phyloP scores from a whole-genome alignment of 1,140 invertebrate genomes.

The Drosophila burlai region DNA sequence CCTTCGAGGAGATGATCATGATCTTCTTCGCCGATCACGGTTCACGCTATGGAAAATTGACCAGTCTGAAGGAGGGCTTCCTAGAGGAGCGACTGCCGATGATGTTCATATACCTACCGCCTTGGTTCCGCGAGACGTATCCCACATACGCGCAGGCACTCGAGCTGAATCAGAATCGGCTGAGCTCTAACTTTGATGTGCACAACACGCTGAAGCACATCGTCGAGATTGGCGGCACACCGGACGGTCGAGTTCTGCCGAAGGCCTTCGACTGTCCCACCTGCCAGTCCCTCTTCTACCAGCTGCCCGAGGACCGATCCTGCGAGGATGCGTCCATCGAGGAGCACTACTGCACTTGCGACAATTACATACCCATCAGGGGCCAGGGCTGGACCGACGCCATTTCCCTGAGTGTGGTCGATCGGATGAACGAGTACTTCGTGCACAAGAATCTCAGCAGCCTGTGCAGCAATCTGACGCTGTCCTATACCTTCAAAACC shows the following conservation, averaged over 20 bases:
- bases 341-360: constrained; percentile 92
- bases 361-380: constrained; percentile 84
- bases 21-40: constrained; percentile 97
- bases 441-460: constrained; percentile 46
- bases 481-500: constrained; percentile 46
- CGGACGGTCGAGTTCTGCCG: constrained; percentile 25
- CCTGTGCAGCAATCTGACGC: constrained; percentile 51
- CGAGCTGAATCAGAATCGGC: constrained; percentile 88
- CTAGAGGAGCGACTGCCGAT: constrained; percentile 96
- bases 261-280: constrained; percentile 86
- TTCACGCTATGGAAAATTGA: constrained; percentile 92
- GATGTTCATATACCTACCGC: constrained; percentile 91
- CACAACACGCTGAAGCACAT: constrained; percentile 88
- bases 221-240: constrained; percentile 67
- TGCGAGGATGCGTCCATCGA: constrained; percentile 90
- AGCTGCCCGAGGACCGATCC: constrained; percentile 88
- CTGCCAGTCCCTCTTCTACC: constrained; percentile 89
- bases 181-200: constrained; percentile 93
- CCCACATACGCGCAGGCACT: constrained; percentile 89
- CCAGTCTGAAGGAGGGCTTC: constrained; percentile 89
- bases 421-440: constrained; percentile 85
- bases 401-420: constrained; percentile 85
- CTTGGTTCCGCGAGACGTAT: constrained; percentile 89
- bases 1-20: constrained; percentile 89
- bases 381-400: constrained; percentile 76